Evolutionary conservation across 2,113 vertebrate species (phyloP).

Genomic region (Cinclus cinclus): DNA sequence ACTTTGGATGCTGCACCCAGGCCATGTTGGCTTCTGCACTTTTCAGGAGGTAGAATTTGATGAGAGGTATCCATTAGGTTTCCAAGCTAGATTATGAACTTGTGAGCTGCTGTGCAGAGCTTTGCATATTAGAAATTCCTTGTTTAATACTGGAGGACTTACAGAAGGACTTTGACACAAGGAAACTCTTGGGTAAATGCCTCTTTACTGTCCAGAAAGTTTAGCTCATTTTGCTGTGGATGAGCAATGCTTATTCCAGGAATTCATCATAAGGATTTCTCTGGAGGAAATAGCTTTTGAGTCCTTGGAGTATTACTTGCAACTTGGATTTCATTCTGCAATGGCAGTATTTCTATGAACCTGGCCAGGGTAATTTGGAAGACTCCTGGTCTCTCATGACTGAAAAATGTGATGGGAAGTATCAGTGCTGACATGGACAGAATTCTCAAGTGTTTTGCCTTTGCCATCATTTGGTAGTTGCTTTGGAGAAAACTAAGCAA

Average conservation of each 20-base stretch:
- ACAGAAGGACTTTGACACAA: not conserved
- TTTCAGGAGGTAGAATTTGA: not conserved
- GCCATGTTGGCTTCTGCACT: not conserved
- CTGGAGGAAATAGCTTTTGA: not conserved
- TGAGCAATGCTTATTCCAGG: not conserved
- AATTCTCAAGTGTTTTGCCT: not conserved
- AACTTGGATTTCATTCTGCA: slow-evolving; percentile 15
- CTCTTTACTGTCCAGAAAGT: not conserved
- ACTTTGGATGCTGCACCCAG: not conserved
- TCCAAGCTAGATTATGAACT: not conserved
- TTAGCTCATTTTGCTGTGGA: not conserved
- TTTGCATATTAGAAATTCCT: not conserved
- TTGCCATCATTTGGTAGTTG: not conserved
- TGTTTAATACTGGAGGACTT: not conserved
- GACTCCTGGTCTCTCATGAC: not conserved
- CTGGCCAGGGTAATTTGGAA: not conserved
- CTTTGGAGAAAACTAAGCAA: not conserved
- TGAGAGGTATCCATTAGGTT: not conserved
- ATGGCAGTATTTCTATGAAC: not conserved
- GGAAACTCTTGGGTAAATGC: not conserved
- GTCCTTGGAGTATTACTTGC: not conserved
- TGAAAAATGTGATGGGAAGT: not conserved
- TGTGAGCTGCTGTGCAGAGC: not conserved
- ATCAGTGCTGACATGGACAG: not conserved
- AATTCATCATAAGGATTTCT: not conserved